Evolutionary conservation across 2,888 invertebrate genomes (phyloP), one percentile per base, ranked within the genome.

Genomic region (Pteria penguin): DNA sequence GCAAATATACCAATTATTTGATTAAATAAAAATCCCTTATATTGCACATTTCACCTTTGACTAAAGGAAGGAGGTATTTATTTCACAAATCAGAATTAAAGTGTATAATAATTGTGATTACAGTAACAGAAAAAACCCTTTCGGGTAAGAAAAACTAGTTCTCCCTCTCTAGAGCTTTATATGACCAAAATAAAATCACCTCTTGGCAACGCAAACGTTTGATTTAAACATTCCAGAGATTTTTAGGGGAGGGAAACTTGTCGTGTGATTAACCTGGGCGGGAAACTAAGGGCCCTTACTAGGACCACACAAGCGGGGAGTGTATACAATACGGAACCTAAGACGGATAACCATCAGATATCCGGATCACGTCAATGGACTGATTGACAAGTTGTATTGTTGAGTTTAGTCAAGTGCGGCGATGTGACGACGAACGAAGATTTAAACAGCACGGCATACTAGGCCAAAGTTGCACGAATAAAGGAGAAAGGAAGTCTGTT

Each of bases 181-280:
- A n/a, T n/a, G n/a, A n/a, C n/a, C n/a, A n/a, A n/a, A n/a, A n/a
- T n/a, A n/a, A 45, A 45, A 8, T 1, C 18, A 45, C 8, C 11
- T 45, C 45, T 45, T 45, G 45, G 18, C 45, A 45, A 45, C 45
- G 8, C 45, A 45, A 18, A 18, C 8, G 18, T 32, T 52, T 55
- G 61, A 36, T 61, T 67, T 66, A 68, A 60, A 67, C 61, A 74
- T 74, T 74, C 62, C 61, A 62, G 24, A 66, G 61, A 74, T 68
- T 68, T 63, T 32, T 31, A n/a, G 32, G 66, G 74, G 62, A 68
- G 74, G 72, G 68, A 68, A 26, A 32, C 55, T 61, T 45, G 68
- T 61, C 61, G 27, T 36, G 33, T 74, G 52, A 26, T 45, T 45
- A 18, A 45, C 45, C 45, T 45, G 45, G 45, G 45, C 45, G 45